Conservation (phyloP, 1,140 invertebrate species). For the Phymastichus coffea region DNA sequence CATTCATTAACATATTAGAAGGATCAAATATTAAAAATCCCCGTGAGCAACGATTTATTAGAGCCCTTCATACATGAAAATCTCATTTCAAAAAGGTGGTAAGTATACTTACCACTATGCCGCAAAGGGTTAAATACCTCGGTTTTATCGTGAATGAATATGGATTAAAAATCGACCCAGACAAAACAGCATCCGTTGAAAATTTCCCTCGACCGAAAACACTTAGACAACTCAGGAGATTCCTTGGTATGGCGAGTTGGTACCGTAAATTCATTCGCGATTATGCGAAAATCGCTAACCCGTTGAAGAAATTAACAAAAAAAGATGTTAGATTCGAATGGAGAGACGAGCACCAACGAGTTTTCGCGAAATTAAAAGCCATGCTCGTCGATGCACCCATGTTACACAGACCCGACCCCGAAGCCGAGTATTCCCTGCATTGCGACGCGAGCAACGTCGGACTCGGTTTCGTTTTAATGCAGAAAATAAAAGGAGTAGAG, state of each 20-base stretch:
- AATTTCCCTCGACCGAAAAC: conserved; percentile 9
- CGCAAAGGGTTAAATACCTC: not conserved
- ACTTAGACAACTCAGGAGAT: conserved; percentile 17
- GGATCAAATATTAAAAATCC: not conserved
- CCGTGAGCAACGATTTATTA: not conserved
- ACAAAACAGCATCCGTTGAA: not conserved
- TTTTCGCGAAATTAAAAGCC: conserved; percentile 7
- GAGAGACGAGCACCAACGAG: not conserved
- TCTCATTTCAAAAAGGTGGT: not conserved
- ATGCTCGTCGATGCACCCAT: not conserved
- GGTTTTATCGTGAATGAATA: not conserved
- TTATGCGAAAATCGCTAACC: conserved; percentile 19
- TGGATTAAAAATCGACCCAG: not conserved
- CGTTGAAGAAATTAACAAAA: not conserved
- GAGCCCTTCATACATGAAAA: not conserved
- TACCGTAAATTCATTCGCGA: conserved; percentile 29
- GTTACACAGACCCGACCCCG: not conserved
- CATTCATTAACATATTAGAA: not conserved
- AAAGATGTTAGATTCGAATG: conserved; percentile 4
- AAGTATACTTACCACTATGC: not conserved
- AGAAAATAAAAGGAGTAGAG: not conserved
- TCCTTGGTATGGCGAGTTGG: conserved; percentile 24
- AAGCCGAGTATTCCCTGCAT: not conserved
- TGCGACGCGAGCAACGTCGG: not conserved
- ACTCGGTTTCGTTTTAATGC: not conserved